Base-by-base conservation (phyloP, 1,140 invertebrate species). In the Apolygus lucorum region DNA sequence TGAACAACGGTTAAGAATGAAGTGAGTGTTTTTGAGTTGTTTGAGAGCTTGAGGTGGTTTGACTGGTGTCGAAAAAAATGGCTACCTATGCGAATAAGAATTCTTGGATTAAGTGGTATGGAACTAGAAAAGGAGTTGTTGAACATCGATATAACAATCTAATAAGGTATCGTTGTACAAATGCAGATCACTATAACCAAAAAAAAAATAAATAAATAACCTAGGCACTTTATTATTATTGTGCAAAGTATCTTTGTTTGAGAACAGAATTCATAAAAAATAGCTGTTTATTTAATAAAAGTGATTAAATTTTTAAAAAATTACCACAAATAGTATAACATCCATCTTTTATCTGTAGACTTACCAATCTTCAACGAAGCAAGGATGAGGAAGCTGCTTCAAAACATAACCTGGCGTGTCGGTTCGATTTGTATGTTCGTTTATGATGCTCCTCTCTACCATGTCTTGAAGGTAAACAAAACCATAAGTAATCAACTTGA, bases 381-480 rank as follows among this genome's bases (percentile, higher is more conserved):
- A 87, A 0, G 85, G 84, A 75, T 83, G 85, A 0, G 85, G 85
- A 74, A 85, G 82, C 75, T 86, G 84, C 67, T 83, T 79, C 17
- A 83, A 68, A 29, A 77, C 78, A n/a, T 78, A 74, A 17, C 77
- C 79, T 8, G 77, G 49, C 0, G 28, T 22, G 26, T 70, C 62
- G 1, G 71, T 52, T 67, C 75, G 67, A 22, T 79, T 79, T 2
- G 83, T 83, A 2, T 83, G 79, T 14, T 78, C 74, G 68, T 77
- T 72, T 64, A 87, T 85, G 11, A 87, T 80, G 21, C 79, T 79
- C 63, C 81, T 79, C 71, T 87, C 85, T 52, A 87, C 75, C 77
- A 85, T 80, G 71, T 86, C 85, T 76, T 87, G 85, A 8, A 86
- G 74, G 73, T 83, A 85, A 29, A 80, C 79, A 77, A 86, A 86